Base-by-base conservation (phyloP, 2,797 vertebrate genomes). In the Alectoris magna region DNA sequence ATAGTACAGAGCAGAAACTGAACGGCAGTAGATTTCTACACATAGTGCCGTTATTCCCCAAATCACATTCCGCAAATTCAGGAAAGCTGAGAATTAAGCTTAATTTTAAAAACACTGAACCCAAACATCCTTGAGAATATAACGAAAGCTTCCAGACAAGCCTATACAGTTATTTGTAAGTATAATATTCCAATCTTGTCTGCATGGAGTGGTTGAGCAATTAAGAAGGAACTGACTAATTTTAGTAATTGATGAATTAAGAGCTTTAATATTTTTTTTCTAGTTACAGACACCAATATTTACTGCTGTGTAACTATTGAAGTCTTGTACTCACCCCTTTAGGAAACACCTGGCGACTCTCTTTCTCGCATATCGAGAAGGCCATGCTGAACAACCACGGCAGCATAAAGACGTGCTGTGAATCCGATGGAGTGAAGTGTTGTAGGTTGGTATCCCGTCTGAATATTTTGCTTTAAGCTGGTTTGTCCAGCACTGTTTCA, bases 351-450 rank as follows among this genome's bases (percentile, higher is more conserved):
- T 99, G 98, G 98, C 96, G 98, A 34, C 97, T 99, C 36, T 99
- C 98, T 31, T 99, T 99, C 94, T 99, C 98, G 4, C 97, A 98
- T 34, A 94, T 98, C 27, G 98, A 99, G 96, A 99, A 99, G 94
- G 10, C 78, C 11, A 97, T 99, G 66, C 95, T 99, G 75, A 95
- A 27, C 3, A 94, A 96, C 80, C 98, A 99, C 0, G 98, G 98
- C 43, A 94, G 95, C 60, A 84, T 71, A 51, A 99, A 96, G 96
- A 98, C 97, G 0, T 99, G 98, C 74, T 99, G 98, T 93, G 98
- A 99, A 96, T 66, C 15, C 3, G 3, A 63, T 3, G 82, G 76
- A 89, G 64, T 53, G 9, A 98, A 97, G 95, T 99, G 98, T 95
- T 99, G 98, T 93, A 98, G 98, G 98, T 99, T 84, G 74, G 84